A percentile compares a stretch with the other conserved stretches of the same genome.
phyloP scores from a whole-genome alignment of 2,888 invertebrate species.

The Sphinx pinastri region DNA sequence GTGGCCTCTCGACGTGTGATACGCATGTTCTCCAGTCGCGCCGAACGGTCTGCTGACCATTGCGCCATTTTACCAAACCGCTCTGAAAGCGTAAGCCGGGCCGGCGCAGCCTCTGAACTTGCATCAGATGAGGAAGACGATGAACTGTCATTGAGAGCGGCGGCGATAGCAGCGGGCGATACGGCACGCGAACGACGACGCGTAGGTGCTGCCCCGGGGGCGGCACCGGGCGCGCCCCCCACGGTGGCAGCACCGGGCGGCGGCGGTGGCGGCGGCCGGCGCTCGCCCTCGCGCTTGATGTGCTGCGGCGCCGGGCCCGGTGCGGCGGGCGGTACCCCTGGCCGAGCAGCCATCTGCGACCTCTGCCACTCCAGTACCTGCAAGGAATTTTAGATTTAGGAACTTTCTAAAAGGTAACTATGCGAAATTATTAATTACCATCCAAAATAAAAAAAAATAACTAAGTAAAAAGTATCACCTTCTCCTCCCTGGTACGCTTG shows the following conservation, averaged over 20 bases:
- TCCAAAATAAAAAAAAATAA: neutral
- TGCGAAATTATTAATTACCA: neutral
- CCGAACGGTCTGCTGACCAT: conserved; percentile 93
- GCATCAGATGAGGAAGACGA: conserved; percentile 60
- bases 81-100: conserved; percentile 90
- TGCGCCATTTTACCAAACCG: conserved; percentile 96
- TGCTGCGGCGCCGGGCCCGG: conserved; percentile 70
- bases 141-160: conserved; percentile 61
- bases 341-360: conserved; percentile 70
- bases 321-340: conserved; percentile 70
- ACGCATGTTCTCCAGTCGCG: conserved; percentile 93
- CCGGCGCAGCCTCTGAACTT: conserved; percentile 56
- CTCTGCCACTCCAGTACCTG: conserved; percentile 83
- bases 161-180: conserved; percentile 69
- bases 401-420: neutral
- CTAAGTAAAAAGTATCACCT: conserved; percentile 53
- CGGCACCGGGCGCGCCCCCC: conserved; percentile 86
- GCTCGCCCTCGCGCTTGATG: conserved; percentile 62
- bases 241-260: conserved; percentile 77
- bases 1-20: conserved; percentile 90
- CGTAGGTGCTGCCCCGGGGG: conserved; percentile 40
- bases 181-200: conserved; percentile 52
- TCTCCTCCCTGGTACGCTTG: conserved; percentile 80
- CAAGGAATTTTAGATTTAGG: neutral
- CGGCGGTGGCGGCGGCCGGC: conserved; percentile 55